Conservation (phyloP, 2,113 vertebrate genomes). For the Leptocoma aspasia region DNA sequence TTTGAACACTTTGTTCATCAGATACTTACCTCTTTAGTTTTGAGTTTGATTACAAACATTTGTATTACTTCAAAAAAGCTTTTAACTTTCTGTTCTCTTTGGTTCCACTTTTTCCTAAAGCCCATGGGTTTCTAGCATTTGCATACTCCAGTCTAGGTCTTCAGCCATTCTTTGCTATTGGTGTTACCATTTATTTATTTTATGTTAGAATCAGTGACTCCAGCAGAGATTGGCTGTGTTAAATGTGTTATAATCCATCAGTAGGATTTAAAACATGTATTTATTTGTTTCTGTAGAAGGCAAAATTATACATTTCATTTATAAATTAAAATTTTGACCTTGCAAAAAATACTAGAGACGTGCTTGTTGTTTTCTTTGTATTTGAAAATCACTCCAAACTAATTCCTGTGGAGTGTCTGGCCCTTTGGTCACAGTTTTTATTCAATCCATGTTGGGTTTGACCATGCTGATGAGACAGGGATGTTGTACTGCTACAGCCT, state of each 20-base stretch:
- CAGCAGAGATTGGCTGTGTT: background rate
- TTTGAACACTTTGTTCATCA: background rate
- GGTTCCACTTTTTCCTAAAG: background rate
- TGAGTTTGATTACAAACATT: slow-evolving; percentile 1
- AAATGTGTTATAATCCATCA: background rate
- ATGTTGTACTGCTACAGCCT: background rate
- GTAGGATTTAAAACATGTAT: background rate
- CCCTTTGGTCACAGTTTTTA: background rate
- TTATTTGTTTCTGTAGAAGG: background rate
- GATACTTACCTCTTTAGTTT: background rate
- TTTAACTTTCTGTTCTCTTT: background rate
- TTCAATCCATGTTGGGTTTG: background rate
- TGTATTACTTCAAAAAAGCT: background rate
- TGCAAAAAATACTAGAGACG: background rate
- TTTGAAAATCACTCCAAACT: background rate
- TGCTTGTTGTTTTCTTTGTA: background rate
- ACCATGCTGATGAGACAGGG: background rate
- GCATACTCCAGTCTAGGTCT: background rate
- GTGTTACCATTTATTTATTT: background rate
- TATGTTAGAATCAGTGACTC: background rate
- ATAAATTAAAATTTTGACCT: background rate
- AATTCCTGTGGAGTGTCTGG: background rate
- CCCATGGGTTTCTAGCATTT: background rate
- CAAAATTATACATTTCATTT: background rate
- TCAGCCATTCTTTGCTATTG: background rate